Conservation (phyloP, 2,797 vertebrate genomes). For the Sylvia borin region DNA sequence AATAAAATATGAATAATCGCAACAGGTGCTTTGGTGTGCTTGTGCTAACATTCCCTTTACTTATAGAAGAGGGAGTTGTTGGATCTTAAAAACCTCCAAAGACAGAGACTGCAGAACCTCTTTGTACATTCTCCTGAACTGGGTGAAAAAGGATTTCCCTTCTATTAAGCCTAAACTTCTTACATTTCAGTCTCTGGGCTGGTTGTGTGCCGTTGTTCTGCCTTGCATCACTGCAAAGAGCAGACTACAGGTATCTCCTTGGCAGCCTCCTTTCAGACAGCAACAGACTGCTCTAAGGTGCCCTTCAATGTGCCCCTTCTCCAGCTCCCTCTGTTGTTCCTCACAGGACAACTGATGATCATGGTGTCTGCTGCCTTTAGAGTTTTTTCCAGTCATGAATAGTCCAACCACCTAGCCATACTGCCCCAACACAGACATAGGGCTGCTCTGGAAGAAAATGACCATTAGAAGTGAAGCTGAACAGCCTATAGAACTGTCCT, state of each 20-base stretch:
- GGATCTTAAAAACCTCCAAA: neutral
- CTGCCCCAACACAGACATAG: accelerated
- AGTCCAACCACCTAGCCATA: neutral
- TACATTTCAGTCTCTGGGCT: neutral
- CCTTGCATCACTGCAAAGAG: neutral
- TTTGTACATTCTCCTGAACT: neutral
- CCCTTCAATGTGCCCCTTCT: neutral
- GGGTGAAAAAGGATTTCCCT: neutral
- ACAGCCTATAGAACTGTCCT: neutral
- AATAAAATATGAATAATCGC: neutral
- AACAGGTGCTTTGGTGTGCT: neutral
- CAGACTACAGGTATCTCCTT: neutral
- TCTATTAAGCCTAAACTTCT: neutral
- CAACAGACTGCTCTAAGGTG: neutral
- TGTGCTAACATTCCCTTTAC: neutral
- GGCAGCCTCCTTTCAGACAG: neutral
- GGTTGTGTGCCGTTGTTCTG: accelerated
- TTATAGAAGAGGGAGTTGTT: neutral
- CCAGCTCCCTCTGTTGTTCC: neutral
- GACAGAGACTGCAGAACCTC: neutral
- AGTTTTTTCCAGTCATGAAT: neutral
- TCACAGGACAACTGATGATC: neutral
- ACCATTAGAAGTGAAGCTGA: neutral
- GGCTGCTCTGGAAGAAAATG: neutral
- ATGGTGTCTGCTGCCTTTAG: neutral